Evolutionary conservation across 2,888 invertebrate species (phyloP).

Genomic region (Rugalucina vietnamica): DNA sequence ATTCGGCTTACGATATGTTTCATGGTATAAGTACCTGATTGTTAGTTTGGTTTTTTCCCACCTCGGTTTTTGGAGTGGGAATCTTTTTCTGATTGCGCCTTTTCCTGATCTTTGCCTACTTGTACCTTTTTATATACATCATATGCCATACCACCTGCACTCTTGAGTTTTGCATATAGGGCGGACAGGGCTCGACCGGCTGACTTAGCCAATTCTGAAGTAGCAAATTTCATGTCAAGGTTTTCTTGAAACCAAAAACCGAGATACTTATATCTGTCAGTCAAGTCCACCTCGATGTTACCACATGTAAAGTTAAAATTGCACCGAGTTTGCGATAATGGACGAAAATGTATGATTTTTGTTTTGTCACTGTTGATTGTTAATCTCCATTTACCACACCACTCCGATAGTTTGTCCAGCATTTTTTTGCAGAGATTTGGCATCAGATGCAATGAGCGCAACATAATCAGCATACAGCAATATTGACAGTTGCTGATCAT

Average conservation of each 20-base stretch:
- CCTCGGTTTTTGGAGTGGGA: too few species aligned
- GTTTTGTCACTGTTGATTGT: background rate
- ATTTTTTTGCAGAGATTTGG: constrained; percentile 21
- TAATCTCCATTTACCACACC: constrained; percentile 1
- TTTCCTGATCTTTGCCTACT: too few species aligned
- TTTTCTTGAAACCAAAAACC: background rate
- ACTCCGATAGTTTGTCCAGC: constrained; percentile 7
- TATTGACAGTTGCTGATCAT: background rate
- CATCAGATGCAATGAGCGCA: constrained; percentile 9
- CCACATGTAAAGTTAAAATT: background rate
- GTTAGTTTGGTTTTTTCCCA: too few species aligned
- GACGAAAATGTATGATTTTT: background rate
- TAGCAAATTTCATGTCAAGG: constrained; percentile 3
- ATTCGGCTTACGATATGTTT: too few species aligned
- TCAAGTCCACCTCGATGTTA: background rate
- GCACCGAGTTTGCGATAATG: background rate
- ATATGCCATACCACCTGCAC: constrained; percentile 3
- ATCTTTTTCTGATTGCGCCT: too few species aligned
- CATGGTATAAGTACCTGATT: too few species aligned
- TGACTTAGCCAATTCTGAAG: constrained; percentile 22
- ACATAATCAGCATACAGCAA: background rate
- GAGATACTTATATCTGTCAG: constrained; percentile 1
- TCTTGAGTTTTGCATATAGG: background rate
- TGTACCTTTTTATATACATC: constrained; percentile 22
- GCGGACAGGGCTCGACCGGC: constrained; percentile 7